A percentile compares a stretch with the other conserved stretches of the same genome.
Evolutionary conservation across 2,888 invertebrate species (phyloP).

Genomic region (Perithous albicinctus): DNA sequence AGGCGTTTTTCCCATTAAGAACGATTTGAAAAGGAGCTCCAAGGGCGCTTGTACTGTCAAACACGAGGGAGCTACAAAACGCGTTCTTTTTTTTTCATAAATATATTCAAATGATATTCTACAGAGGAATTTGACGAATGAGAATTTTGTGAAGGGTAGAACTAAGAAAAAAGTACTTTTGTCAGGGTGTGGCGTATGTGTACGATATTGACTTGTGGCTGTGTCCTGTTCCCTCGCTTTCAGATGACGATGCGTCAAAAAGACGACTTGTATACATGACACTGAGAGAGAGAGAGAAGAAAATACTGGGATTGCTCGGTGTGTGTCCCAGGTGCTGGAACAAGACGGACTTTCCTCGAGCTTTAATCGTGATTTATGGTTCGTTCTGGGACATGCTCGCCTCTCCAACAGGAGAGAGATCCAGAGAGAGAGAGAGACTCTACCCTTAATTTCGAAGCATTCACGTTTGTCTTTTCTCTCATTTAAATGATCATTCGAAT

Average conservation of each 20-base stretch:
- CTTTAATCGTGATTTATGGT: constrained; percentile 82
- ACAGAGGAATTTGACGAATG: background rate
- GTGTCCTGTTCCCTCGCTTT: constrained; percentile 20
- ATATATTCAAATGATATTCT: background rate
- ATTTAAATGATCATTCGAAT: constrained; percentile 51
- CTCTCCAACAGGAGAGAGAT: too few species aligned
- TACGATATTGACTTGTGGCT: too few species aligned
- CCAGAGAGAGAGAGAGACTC: too few species aligned
- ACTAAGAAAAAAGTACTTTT: constrained; percentile 21
- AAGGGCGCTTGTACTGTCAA: too few species aligned
- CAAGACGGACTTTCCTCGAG: constrained; percentile 76
- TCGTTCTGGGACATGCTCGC: too few species aligned
- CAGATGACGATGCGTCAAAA: background rate
- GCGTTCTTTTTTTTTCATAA: background rate
- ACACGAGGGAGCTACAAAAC: background rate
- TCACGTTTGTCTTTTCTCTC: constrained; percentile 31
- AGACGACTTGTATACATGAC: background rate
- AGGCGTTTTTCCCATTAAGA: background rate
- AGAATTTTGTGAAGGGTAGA: background rate
- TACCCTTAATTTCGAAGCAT: constrained; percentile 25
- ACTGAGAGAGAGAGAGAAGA: background rate
- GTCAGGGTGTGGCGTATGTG: constrained; percentile 1
- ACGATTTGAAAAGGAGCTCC: too few species aligned
- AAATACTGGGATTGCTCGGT: constrained; percentile 1
- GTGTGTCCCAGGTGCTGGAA: constrained; percentile 40